Evolutionary conservation across 1,140 invertebrate species (phyloP).

Genomic region (Anagrus nilaparvatae): DNA sequence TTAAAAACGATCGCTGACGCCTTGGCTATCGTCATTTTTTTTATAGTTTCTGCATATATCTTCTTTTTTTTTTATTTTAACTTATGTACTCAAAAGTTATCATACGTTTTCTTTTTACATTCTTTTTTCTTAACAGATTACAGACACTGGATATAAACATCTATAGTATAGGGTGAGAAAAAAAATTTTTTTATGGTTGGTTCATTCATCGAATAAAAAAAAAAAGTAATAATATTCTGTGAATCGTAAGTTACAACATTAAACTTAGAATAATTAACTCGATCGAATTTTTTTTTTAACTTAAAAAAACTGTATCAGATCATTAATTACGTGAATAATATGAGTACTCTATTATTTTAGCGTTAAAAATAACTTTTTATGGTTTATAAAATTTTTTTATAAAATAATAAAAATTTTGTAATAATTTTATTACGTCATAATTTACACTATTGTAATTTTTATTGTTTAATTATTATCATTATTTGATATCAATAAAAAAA

Average conservation of each 20-base stretch:
- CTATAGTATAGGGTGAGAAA: too few relatives aligned
- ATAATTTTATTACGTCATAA: too few relatives aligned
- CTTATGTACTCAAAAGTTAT: neutral
- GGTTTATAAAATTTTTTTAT: too few relatives aligned
- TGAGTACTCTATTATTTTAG: too few relatives aligned
- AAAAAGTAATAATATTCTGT: constrained; percentile 12
- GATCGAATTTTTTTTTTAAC: neutral
- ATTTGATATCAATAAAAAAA: too few relatives aligned
- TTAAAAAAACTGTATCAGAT: neutral
- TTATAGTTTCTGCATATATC: too few relatives aligned
- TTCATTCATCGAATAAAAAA: constrained; percentile 3
- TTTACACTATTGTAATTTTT: too few relatives aligned
- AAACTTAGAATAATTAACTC: constrained; percentile 6
- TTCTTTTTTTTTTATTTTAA: neutral
- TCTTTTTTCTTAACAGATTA: constrained; percentile 6
- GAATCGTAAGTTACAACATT: constrained; percentile 10
- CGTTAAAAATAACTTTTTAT: too few relatives aligned
- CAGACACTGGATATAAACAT: too few relatives aligned
- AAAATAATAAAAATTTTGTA: too few relatives aligned
- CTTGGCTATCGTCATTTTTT: constrained; percentile 12
- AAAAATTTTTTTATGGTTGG: too few relatives aligned
- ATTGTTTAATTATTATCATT: too few relatives aligned
- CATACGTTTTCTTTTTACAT: constrained; percentile 15
- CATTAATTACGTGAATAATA: constrained; percentile 26
- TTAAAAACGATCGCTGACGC: constrained; percentile 18